Percentiles rank a stretch among this genome's conserved stretches.
phyloP scores from a whole-genome alignment of 92 coral and sea anemone genomes.

The Parazoanthus atlanticus region DNA sequence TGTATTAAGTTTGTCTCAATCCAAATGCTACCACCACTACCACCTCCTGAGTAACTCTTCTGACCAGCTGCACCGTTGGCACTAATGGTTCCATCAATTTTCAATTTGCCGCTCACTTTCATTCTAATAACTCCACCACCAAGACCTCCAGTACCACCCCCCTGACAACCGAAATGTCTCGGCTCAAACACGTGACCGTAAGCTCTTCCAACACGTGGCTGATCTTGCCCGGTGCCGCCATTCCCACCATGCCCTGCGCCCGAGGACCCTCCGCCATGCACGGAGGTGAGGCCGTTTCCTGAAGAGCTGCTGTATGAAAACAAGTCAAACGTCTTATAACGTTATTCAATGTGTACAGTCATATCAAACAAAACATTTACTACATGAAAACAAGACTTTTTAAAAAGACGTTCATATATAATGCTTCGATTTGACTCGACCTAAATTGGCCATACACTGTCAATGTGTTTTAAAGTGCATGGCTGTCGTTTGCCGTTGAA shows the following conservation, averaged over 20 bases:
- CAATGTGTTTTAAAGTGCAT: too few species aligned
- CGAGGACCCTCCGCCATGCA: constrained; percentile 73
- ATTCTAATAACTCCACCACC: constrained; percentile 93
- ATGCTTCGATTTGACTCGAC: too few species aligned
- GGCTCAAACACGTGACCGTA: constrained; percentile 97
- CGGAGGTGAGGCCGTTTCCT: constrained; percentile 47
- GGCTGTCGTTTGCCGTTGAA: too few species aligned
- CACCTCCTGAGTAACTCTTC: constrained; percentile 85
- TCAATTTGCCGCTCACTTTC: constrained; percentile 73
- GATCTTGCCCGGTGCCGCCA: constrained; percentile 83
- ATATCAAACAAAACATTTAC: not conserved
- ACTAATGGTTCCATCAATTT: constrained; percentile 86
- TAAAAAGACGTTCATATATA: too few species aligned
- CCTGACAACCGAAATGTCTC: constrained; percentile 91
- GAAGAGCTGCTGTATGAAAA: constrained; percentile 31
- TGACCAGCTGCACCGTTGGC: constrained; percentile 81
- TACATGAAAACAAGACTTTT: not conserved
- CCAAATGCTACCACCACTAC: constrained; percentile 97
- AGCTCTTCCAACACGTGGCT: constrained; percentile 89
- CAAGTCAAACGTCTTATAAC: not conserved
- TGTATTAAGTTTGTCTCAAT: constrained; percentile 81
- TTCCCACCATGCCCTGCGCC: constrained; percentile 99
- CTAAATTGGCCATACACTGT: too few species aligned
- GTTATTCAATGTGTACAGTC: not conserved
- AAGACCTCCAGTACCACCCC: constrained; percentile 93